These are phyloP conservation scores for Paradisaea rubra DNA, from an alignment of 2,113 vertebrate species.

Conservation along the genomic window DNA sequence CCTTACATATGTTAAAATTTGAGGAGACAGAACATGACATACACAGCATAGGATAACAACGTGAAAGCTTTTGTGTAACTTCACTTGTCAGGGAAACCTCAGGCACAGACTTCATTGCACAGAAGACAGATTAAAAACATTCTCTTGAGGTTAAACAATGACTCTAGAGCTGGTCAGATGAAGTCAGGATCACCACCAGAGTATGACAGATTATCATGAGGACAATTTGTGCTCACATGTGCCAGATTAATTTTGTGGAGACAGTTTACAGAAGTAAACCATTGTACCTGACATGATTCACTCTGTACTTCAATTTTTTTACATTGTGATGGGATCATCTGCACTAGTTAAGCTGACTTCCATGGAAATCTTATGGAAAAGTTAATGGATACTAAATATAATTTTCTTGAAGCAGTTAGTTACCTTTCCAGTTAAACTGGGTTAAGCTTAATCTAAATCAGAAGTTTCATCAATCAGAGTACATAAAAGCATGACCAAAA, in stretches of 20 bases:
- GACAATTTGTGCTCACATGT: background rate
- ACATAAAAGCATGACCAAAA: background rate
- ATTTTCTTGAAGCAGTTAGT: background rate
- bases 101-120: background rate
- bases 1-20: background rate
- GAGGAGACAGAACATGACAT: background rate
- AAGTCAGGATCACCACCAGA: background rate
- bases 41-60: background rate
- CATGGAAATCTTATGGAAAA: background rate
- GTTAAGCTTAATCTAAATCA: background rate
- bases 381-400: background rate
- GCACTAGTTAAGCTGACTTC: background rate
- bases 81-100: background rate
- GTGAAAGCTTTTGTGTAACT: background rate
- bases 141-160: background rate
- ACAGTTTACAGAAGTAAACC: background rate
- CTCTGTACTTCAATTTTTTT: background rate
- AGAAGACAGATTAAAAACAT: background rate
- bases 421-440: background rate
- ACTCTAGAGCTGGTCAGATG: background rate
- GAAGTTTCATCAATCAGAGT: background rate
- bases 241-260: background rate
- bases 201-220: background rate
- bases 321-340: background rate
- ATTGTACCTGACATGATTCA: background rate